Base-by-base conservation (phyloP, 2,888 invertebrate species). In the Hemithea aestivaria region DNA sequence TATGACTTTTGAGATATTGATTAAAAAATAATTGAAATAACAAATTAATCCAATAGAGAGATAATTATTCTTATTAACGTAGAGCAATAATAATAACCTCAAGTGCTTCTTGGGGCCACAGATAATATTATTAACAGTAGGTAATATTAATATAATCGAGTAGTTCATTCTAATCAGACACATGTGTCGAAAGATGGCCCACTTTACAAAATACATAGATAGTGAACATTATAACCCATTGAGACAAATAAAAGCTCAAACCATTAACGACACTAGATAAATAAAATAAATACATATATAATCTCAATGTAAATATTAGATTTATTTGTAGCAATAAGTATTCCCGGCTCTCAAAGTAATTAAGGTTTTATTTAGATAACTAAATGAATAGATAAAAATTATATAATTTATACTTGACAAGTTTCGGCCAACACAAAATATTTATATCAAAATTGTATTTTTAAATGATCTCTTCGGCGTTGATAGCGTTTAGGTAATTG, bases 301-400 rank as follows among this genome's bases (percentile, higher is more conserved):
- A 85, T 84, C 83, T 85, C 85, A 83, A 63, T 85, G 85, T 85
- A 87, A 79, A 85, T 85, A 87, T 71, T 78, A 81, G 69, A 64
- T 59, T 68, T 73, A 74, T 67, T 63, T 66, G 66, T 59, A 83
- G 76, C 48, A 62, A 48, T 84, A 85, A 83, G 82, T 69, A 70
- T 80, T 84, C 82, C 85, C 76, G 87, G 87, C 87, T 87, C 87
- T 85, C 85, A 84, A 87, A 85, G 87, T 85, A 84, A 82, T 83
- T 81, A 81, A 53, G 73, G 72, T 66, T 73, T 77, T 74, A 73
- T 75, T 76, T 78, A 81, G 73, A 72, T 67, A 80, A 48, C 62
- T 74, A 75, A 73, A 71, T 53, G 58, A 59, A 58, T 62, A 59
- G 53, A 72, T 67, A 58, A 64, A 69, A 67, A 66, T 67, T 66